Conservation (phyloP, 2,888 invertebrate genomes). For the Temnothorax unifasciatus region DNA sequence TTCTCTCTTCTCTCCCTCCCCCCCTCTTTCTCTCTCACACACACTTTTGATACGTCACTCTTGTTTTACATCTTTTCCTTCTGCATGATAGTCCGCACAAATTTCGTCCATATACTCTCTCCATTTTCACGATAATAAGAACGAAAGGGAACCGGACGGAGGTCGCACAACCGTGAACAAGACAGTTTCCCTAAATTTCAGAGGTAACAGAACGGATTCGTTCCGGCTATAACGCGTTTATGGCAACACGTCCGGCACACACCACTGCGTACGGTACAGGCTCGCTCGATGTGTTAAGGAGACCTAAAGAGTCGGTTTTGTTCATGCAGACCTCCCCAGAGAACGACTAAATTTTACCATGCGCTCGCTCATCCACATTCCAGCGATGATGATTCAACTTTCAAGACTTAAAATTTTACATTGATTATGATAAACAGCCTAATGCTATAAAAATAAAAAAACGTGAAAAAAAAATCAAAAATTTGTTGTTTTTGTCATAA, state of each 20-base stretch:
- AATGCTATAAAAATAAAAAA: not conserved
- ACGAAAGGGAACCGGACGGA: slow-evolving; percentile 56
- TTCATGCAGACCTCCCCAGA: slow-evolving; percentile 63
- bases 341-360: slow-evolving; percentile 49
- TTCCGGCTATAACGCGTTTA: slow-evolving; percentile 84
- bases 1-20: not conserved
- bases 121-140: slow-evolving; percentile 61
- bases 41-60: not conserved
- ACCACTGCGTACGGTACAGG: slow-evolving; percentile 40
- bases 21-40: not conserved
- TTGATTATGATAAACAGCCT: not conserved
- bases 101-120: slow-evolving; percentile 69
- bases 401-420: not conserved
- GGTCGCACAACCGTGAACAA: slow-evolving; percentile 75
- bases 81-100: slow-evolving; percentile 69
- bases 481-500: too few species aligned
- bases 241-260: slow-evolving; percentile 73
- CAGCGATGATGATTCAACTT: slow-evolving; percentile 60
- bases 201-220: slow-evolving; percentile 79
- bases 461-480: not conserved
- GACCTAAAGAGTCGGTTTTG: slow-evolving; percentile 82
- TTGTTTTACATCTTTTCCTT: not conserved
- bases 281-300: slow-evolving; percentile 77
- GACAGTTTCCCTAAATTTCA: slow-evolving; percentile 78
- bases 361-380: slow-evolving; percentile 59